Base-by-base conservation (phyloP, 2,888 invertebrate genomes). In the Diogma glabrata region DNA sequence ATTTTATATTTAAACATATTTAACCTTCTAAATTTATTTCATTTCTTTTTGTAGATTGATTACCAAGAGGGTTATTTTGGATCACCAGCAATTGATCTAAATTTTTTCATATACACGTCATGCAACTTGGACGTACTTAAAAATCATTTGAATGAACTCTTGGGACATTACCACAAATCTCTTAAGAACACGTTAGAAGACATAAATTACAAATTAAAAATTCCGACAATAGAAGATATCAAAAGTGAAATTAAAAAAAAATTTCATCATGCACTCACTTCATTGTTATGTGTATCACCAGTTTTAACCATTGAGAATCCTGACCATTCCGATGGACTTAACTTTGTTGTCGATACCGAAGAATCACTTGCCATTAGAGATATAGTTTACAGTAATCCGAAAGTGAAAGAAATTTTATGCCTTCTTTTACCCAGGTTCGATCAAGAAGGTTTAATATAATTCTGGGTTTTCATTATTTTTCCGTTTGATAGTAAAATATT, bases 41-140 rank as follows among this genome's bases (percentile, higher is more conserved):
- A 16, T 26, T 20, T 40, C 45, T 23, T 40, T 53, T 28, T 30
- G 23, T 30, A 64, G 63, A 59, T 64, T 50, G 64, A 64, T 51
- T 64, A 58, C 52, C 63, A 64, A 58, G 64, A 64, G 53, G 63
- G 64, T 2, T 64, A 57, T 52, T 63, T 53, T 52, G 64, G 64
- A n/a, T 64, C 64, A 20, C 61, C 62, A 6, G 64, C 62, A 23
- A 63, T 64, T 47, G 64, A 64, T 57, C 60, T 59, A 53, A 63
- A 63, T 52, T 63, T 58, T 54, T 61, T 64, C 45, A 59, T 63
- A 8, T 64, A 63, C 51, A 58, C 62, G 12, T 63, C 63, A 4
- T 61, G 61, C 57, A 57, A 58, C 19, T 55, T 53, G n/a, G 55
- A 61, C 49, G 57, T 63, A 4, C 60, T 60, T 17, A 14, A 54